Evolutionary conservation across 2,113 vertebrate genomes (phyloP).

Genomic region (Festucalex cinctus): DNA sequence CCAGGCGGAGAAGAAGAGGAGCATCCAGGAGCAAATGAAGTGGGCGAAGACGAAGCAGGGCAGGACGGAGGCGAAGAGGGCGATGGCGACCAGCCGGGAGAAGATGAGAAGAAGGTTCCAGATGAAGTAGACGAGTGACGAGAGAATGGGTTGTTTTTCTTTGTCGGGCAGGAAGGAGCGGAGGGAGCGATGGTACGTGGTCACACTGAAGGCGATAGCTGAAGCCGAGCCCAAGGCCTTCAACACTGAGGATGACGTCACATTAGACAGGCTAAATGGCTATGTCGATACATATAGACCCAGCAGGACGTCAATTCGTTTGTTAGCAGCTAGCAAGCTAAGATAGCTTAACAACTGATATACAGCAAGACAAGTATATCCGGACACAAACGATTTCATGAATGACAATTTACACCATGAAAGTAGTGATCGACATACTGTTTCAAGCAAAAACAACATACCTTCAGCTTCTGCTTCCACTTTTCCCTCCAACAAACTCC

Average conservation of each 20-base stretch:
- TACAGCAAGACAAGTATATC: no score
- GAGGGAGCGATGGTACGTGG: constrained; percentile 79
- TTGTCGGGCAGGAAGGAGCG: constrained; percentile 77
- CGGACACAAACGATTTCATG: no score
- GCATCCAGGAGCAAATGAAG: constrained; percentile 73
- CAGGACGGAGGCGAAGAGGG: constrained; percentile 75
- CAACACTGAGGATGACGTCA: constrained; percentile 42
- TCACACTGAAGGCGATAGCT: constrained; percentile 44
- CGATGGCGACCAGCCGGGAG: constrained; percentile 70
- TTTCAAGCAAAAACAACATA: no score
- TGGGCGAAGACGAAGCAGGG: constrained; percentile 71
- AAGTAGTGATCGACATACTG: no score
- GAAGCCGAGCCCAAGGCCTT: constrained; percentile 33
- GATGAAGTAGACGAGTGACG: constrained; percentile 70
- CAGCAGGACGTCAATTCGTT: no score
- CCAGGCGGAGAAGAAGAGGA: constrained; percentile 73
- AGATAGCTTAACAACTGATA: no score
- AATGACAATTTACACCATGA: no score
- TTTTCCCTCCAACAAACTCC: no score
- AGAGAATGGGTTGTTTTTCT: constrained; percentile 33
- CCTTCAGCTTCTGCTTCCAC: no score
- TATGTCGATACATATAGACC: neutral
- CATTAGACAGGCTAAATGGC: neutral
- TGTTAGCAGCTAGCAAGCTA: no score
- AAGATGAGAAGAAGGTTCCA: constrained; percentile 83